Evolutionary conservation across 2,797 vertebrate genomes (phyloP), one percentile per base, ranked within the genome.

Genomic region (Euphonia xanthogaster): DNA sequence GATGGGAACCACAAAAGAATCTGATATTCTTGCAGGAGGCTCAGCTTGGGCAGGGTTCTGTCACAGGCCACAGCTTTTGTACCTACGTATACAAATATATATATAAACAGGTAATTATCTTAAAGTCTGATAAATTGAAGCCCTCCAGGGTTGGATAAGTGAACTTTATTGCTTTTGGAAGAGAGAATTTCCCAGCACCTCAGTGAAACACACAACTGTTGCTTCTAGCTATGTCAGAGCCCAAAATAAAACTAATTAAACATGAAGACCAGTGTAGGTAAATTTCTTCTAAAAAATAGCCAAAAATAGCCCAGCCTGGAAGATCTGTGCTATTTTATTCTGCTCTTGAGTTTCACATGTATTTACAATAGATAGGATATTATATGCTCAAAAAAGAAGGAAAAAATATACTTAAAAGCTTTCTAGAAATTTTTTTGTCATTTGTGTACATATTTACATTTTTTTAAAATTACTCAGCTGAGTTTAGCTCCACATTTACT

Each of bases 101-200:
- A 86, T 35, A 92, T 66, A 95, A 92, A 92, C 86, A 95, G 73
- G 86, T 78, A 67, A 90, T 92, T 92, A 94, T 88, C 72, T 92
- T 65, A 42, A 91, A 83, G 61, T 72, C 87, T 93, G 91, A 95
- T 92, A 90, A 91, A 90, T 81, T 62, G 45, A 86, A 90, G 33
- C 85, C 94, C 94, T 96, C 72, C 66, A 78, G 94, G 91, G 33
- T 86, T 92, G 94, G 85, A 91, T 93, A 95, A 91, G 87, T 35
- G 20, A 94, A 89, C 28, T 93, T 91, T 48, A 80, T 93, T 74
- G 77, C 71, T 95, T 87, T 94, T 93, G 58, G 72, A 92, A 84
- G 37, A 53, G 62, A 91, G 85, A 94, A 94, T 90, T 95, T 96
- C 95, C 94, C 92, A 81, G 40, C 44, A 81, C 86, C 66, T 51